phyloP scores from a whole-genome alignment of 2,113 vertebrate genomes.

The Bolborhynchus lineola region DNA sequence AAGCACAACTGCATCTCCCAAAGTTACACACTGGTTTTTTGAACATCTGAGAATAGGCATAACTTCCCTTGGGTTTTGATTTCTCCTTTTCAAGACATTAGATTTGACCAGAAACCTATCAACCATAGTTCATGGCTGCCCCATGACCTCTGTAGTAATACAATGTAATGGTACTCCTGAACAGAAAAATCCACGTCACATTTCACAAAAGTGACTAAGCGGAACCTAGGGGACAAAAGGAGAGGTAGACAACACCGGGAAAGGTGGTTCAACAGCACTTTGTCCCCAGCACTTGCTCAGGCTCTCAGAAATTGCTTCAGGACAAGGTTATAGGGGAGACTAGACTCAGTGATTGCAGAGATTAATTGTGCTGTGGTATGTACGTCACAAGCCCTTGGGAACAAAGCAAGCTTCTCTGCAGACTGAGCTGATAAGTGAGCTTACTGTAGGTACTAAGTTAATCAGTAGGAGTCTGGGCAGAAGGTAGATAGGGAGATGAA shows the following conservation, averaged over 20 bases:
- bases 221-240: background rate
- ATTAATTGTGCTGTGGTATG: background rate
- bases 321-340: constrained; percentile 4
- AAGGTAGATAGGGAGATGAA: constrained; percentile 36
- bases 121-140: background rate
- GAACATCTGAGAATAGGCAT: background rate
- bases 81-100: background rate
- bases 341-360: background rate
- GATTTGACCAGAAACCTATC: background rate
- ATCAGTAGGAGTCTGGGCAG: constrained; percentile 30
- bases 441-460: constrained; percentile 19
- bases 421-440: constrained; percentile 30
- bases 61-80: background rate
- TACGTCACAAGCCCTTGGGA: constrained; percentile 10
- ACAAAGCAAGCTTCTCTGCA: constrained; percentile 44
- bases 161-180: background rate
- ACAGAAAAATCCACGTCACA: background rate
- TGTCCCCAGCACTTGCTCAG: background rate
- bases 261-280: background rate
- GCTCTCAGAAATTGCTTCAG: constrained; percentile 9
- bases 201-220: background rate
- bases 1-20: background rate
- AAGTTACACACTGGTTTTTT: background rate
- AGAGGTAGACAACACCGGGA: background rate
- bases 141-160: background rate